Evolutionary conservation across 2,888 invertebrate species (phyloP).

Genomic region (Apodemia zela): DNA sequence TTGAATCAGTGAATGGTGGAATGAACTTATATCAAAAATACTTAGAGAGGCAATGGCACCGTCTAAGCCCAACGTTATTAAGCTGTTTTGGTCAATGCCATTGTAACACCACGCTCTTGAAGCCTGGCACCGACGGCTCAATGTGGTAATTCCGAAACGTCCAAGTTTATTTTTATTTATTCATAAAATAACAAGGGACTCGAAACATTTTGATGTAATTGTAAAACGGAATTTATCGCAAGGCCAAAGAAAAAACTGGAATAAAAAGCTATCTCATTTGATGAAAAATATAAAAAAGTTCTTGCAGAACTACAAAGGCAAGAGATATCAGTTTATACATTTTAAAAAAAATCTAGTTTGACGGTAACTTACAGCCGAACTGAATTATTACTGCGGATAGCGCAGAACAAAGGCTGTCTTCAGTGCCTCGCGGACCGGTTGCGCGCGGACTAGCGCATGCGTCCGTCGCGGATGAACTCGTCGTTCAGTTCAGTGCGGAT

Average conservation of each 20-base stretch:
- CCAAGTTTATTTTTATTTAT: not conserved
- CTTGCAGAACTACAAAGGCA: too few relatives aligned
- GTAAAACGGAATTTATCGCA: not conserved
- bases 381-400: too few relatives aligned
- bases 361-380: too few relatives aligned
- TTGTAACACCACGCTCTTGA: not conserved
- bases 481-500: conserved; percentile 25
- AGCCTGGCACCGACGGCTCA: not conserved
- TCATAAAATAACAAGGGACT: too few relatives aligned
- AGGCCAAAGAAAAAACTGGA: not conserved
- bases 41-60: not conserved
- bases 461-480: conserved; percentile 22
- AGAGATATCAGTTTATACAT: too few relatives aligned
- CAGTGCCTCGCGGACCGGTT: conserved; percentile 24
- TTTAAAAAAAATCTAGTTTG: too few relatives aligned
- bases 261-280: too few relatives aligned
- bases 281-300: too few relatives aligned
- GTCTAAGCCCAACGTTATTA: not conserved
- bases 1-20: not conserved
- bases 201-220: too few relatives aligned
- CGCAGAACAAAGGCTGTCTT: conserved; percentile 19
- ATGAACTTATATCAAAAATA: not conserved
- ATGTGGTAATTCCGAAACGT: not conserved
- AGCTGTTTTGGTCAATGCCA: not conserved
- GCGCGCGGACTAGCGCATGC: conserved; percentile 22